phyloP scores from a whole-genome alignment of 2,797 vertebrate species.

The Xerus rutilus region DNA sequence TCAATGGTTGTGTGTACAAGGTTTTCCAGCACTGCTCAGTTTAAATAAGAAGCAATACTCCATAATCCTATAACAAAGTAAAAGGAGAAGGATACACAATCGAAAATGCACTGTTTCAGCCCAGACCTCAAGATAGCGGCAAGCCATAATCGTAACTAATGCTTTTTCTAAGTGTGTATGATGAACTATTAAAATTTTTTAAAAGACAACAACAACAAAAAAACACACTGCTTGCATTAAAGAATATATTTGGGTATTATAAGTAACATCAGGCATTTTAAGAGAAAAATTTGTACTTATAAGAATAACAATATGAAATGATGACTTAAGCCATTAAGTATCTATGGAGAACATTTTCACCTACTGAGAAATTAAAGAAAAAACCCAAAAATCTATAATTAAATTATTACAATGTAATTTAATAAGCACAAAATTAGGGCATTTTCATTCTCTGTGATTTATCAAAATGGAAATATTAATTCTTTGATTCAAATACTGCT shows the following conservation, averaged over 20 bases:
- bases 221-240: neutral
- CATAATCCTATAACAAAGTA: neutral
- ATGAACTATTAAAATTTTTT: too few species aligned
- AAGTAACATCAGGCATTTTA: neutral
- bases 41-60: neutral
- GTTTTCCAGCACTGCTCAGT: neutral
- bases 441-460: neutral
- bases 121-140: neutral
- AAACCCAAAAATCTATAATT: slow-evolving; percentile 12
- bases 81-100: neutral
- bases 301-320: neutral
- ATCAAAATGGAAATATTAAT: slow-evolving; percentile 1
- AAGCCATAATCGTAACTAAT: neutral
- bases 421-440: slow-evolving; percentile 30
- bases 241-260: neutral
- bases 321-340: neutral
- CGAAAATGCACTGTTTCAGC: neutral
- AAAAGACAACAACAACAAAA: neutral
- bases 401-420: slow-evolving; percentile 29
- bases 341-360: neutral
- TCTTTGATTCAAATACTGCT: neutral
- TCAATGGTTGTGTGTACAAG: neutral
- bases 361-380: neutral
- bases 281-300: neutral
- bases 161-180: neutral